These are phyloP conservation scores for Coilia nasus DNA, from an alignment of 2,797 vertebrate genomes.

Conservation along the genomic window DNA sequence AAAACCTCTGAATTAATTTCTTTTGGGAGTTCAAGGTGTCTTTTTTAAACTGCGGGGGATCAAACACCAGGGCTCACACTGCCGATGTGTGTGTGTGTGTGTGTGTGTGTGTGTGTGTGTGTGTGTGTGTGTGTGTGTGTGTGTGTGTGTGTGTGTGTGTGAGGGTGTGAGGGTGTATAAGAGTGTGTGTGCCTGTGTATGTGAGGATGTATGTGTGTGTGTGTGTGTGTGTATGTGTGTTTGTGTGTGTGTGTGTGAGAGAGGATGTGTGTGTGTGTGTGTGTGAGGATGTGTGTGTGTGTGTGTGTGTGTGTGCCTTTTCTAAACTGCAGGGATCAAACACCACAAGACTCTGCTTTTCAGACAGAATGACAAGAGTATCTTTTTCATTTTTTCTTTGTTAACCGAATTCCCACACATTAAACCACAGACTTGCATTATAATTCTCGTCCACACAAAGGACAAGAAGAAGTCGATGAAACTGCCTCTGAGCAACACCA, in stretches of 20 bases:
- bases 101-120: too few relatives aligned
- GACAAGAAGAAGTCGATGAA: neutral
- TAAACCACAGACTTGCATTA: neutral
- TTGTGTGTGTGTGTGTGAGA: too few relatives aligned
- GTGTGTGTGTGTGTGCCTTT: neutral
- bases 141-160: too few relatives aligned
- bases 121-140: too few relatives aligned
- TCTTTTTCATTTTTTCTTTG: neutral
- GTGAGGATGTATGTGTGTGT: too few relatives aligned
- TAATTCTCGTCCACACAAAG: conserved; percentile 18
- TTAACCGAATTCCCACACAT: neutral
- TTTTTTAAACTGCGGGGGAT: neutral
- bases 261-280: too few relatives aligned
- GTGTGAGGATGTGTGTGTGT: too few relatives aligned
- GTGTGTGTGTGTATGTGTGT: too few relatives aligned
- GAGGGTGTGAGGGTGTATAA: too few relatives aligned
- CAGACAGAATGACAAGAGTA: conserved; percentile 1
- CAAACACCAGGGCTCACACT: neutral
- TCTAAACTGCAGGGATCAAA: neutral
- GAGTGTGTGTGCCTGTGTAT: neutral
- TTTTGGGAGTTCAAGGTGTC: conserved; percentile 3
- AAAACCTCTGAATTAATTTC: neutral
- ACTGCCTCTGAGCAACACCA: neutral
- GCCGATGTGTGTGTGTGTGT: too few relatives aligned
- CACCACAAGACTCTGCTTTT: neutral